Evolutionary conservation across 2,113 vertebrate genomes (phyloP).

Genomic region (Mobula hypostoma): DNA sequence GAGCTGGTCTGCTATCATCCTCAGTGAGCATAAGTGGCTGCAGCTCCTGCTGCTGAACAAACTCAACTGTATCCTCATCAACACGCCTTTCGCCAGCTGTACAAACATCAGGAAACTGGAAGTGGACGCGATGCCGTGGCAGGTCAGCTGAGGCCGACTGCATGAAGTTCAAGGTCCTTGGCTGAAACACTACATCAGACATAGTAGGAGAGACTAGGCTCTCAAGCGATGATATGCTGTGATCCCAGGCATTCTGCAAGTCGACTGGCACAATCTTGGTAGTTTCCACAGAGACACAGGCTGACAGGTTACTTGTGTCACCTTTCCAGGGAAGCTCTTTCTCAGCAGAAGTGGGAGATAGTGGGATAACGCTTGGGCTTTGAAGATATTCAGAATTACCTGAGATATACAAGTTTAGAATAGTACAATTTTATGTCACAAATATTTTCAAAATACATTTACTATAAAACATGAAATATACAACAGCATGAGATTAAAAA

Average conservation of each 20-base stretch:
- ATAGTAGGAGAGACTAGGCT: constrained; percentile 78
- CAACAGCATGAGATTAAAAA: not conserved
- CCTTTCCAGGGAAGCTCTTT: constrained; percentile 85
- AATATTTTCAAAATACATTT: not conserved
- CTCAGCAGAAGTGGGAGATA: constrained; percentile 67
- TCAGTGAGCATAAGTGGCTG: constrained; percentile 72
- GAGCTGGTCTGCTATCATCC: constrained; percentile 53
- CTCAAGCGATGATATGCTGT: constrained; percentile 91
- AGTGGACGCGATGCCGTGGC: constrained; percentile 55
- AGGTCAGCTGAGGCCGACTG: constrained; percentile 47
- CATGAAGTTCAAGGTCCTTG: constrained; percentile 51
- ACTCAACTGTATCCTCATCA: constrained; percentile 56
- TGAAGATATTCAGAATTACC: constrained; percentile 66
- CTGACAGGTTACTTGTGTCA: constrained; percentile 67
- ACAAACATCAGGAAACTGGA: constrained; percentile 58
- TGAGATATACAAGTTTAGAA: constrained; percentile 43
- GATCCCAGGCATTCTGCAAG: constrained; percentile 88
- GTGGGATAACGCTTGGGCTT: constrained; percentile 64
- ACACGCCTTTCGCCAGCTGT: constrained; percentile 53
- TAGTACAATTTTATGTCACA: not conserved
- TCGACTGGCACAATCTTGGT: constrained; percentile 93
- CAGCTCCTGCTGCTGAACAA: constrained; percentile 63
- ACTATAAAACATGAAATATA: not conserved
- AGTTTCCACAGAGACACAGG: constrained; percentile 82
- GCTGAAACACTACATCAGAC: constrained; percentile 54